Conservation (phyloP, 1,140 invertebrate species). For the Drosophila baimaii region DNA sequence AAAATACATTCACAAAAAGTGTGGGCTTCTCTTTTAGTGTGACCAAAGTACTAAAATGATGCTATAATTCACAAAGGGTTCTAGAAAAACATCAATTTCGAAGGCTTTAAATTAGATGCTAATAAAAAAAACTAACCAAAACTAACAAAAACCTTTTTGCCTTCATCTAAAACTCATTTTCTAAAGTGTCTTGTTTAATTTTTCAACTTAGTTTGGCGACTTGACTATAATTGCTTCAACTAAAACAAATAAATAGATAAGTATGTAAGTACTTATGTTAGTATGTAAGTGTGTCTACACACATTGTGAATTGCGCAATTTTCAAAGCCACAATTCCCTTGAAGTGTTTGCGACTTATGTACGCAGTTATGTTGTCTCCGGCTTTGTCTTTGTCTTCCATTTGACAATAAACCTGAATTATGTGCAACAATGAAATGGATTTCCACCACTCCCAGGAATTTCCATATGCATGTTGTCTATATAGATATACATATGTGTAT, state of each 20-base stretch:
- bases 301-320: slow-evolving; percentile 16
- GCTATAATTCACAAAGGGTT: slow-evolving; percentile 1
- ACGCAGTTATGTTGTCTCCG: slow-evolving; percentile 17
- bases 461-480: slow-evolving; percentile 15
- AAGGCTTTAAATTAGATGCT: neutral
- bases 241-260: slow-evolving; percentile 17
- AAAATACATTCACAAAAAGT: neutral
- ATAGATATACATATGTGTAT: no score
- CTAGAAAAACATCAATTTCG: neutral
- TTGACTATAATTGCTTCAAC: slow-evolving; percentile 12
- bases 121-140: no score
- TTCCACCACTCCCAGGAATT: slow-evolving; percentile 25
- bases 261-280: neutral
- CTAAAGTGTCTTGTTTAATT: slow-evolving; percentile 1
- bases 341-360: slow-evolving; percentile 17
- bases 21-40: neutral
- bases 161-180: neutral
- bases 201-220: neutral
- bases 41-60: neutral
- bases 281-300: neutral
- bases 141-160: neutral
- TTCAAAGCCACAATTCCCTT: slow-evolving; percentile 25
- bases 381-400: slow-evolving; percentile 53
- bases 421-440: slow-evolving; percentile 47
- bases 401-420: slow-evolving; percentile 78